A percentile compares a stretch with the other conserved stretches of the same genome.
Conservation (phyloP, 2,113 vertebrate genomes). For the Callorhinus ursinus region DNA sequence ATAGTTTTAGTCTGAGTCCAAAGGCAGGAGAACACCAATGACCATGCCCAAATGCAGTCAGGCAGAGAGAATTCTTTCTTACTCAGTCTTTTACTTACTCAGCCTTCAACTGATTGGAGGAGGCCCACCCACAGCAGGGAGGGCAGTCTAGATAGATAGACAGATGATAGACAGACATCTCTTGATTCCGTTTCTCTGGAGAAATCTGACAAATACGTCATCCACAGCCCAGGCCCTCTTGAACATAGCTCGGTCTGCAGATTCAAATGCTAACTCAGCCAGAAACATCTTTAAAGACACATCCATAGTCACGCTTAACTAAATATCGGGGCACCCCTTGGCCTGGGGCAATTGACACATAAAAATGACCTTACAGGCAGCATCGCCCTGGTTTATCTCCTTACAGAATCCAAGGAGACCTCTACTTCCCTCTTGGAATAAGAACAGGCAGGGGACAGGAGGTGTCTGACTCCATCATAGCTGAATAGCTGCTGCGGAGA, state of each 20-base stretch:
- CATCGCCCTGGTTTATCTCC: rapidly evolving
- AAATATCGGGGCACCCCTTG: rapidly evolving
- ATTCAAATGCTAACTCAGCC: rapidly evolving
- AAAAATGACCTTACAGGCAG: rapidly evolving
- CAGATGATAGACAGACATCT: background rate
- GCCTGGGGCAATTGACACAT: no score
- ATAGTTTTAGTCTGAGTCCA: rapidly evolving
- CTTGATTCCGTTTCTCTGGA: background rate
- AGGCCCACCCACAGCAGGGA: rapidly evolving
- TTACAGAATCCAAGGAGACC: rapidly evolving
- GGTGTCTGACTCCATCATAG: rapidly evolving
- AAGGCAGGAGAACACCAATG: background rate
- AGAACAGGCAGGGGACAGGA: rapidly evolving
- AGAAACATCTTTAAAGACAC: background rate
- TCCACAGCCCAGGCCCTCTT: rapidly evolving
- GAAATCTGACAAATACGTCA: no score
- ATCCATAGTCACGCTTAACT: rapidly evolving
- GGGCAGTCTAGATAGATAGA: background rate
- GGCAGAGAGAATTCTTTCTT: rapidly evolving
- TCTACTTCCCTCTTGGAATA: background rate
- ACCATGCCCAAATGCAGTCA: no score
- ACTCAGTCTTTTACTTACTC: background rate
- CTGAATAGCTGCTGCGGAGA: background rate
- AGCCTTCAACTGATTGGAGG: no score
- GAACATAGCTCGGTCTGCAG: no score